Conservation (phyloP, 2,113 vertebrate genomes). For the Montifringilla adamsi region DNA sequence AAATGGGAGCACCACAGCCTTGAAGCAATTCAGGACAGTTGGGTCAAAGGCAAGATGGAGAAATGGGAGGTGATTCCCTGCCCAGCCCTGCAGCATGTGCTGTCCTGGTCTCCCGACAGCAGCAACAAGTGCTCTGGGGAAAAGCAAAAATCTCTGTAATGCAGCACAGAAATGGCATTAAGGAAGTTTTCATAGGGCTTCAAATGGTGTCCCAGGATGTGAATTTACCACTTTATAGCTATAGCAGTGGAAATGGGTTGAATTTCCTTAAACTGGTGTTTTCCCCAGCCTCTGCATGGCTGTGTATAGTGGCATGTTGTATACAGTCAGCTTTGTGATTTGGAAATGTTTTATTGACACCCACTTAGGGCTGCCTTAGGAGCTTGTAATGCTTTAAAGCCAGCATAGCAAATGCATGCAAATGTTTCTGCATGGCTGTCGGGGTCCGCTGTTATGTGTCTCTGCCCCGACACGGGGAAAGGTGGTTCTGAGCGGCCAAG, state of each 20-base stretch:
- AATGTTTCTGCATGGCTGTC: background rate
- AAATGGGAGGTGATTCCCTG: background rate
- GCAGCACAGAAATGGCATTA: background rate
- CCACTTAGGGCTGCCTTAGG: background rate
- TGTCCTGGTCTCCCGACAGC: background rate
- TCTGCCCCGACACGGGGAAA: too few relatives aligned
- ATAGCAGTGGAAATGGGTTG: background rate
- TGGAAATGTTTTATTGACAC: background rate
- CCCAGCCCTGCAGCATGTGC: background rate
- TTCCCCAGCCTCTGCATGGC: background rate
- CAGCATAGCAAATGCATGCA: background rate
- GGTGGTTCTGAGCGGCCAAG: too few relatives aligned
- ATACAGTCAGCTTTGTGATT: background rate
- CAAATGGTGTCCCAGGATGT: background rate
- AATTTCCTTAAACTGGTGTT: background rate
- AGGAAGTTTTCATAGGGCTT: background rate
- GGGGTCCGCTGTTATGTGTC: too few relatives aligned
- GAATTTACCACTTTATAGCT: background rate
- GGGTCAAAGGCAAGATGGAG: background rate
- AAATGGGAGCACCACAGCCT: background rate
- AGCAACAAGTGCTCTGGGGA: background rate
- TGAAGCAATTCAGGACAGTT: background rate
- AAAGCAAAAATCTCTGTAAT: background rate
- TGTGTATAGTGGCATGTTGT: background rate
- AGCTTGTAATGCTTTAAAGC: background rate